phyloP scores from a whole-genome alignment of 2,888 invertebrate genomes.

The Peribatodes rhomboidaria region DNA sequence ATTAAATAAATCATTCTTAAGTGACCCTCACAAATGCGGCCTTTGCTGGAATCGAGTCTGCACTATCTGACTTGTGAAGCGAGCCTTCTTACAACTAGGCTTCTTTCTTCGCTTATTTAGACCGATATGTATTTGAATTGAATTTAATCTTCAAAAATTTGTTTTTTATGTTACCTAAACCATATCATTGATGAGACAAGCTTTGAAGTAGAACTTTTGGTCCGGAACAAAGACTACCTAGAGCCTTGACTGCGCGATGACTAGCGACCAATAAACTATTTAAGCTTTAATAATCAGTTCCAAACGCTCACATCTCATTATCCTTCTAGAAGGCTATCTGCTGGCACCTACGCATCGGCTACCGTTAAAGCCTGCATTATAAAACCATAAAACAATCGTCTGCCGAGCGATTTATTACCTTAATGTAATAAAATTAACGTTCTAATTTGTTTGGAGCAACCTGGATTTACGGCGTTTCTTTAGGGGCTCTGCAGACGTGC shows the following conservation, averaged over 20 bases:
- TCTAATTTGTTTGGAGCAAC: constrained; percentile 80
- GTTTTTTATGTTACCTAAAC: no score
- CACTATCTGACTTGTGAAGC: no score
- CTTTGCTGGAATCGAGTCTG: no score
- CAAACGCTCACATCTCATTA: constrained; percentile 40
- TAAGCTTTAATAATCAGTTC: constrained; percentile 20
- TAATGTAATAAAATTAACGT: constrained; percentile 80
- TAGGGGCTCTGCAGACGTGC: constrained; percentile 39
- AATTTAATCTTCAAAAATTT: no score
- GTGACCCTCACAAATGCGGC: no score
- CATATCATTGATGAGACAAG: no score
- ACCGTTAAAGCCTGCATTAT: constrained; percentile 73
- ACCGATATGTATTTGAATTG: no score
- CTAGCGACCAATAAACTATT: constrained; percentile 18
- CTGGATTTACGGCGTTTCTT: constrained; percentile 73
- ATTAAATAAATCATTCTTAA: no score
- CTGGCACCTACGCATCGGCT: constrained; percentile 58
- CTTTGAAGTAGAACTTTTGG: no score
- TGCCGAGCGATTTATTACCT: constrained; percentile 74
- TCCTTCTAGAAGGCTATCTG: constrained; percentile 57
- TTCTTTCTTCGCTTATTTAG: no score
- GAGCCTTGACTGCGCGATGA: not conserved
- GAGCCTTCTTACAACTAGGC: no score
- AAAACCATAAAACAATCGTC: constrained; percentile 74
- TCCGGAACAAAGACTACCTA: not conserved